phyloP scores from a whole-genome alignment of 2,888 invertebrate genomes.

The Muschampia plurimacula region DNA sequence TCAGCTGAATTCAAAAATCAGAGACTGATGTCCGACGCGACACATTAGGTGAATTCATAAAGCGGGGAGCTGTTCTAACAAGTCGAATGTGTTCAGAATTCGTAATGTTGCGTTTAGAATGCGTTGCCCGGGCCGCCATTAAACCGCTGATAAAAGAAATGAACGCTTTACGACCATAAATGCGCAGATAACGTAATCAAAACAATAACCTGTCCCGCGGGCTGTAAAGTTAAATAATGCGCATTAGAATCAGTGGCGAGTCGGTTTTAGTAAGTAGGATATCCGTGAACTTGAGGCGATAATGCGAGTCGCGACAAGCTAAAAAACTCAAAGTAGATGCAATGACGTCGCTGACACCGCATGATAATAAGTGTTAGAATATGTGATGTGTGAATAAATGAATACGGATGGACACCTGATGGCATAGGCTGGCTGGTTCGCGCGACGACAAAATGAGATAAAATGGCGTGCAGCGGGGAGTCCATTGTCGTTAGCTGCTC shows the following conservation, averaged over 20 bases:
- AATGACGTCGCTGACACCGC: conserved; percentile 51
- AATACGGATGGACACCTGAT: conserved; percentile 74
- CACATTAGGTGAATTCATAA: conserved; percentile 62
- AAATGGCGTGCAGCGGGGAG: conserved; percentile 75
- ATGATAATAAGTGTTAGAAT: conserved; percentile 48
- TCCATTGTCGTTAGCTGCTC: conserved; percentile 76
- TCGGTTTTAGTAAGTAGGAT: neutral
- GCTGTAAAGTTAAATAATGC: conserved; percentile 50
- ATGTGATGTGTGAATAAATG: conserved; percentile 58
- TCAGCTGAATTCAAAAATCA: conserved; percentile 10
- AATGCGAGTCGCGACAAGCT: conserved; percentile 4
- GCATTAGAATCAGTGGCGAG: conserved; percentile 30
- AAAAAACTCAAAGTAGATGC: conserved; percentile 38
- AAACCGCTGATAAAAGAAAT: conserved; percentile 66
- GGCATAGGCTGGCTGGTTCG: conserved; percentile 51
- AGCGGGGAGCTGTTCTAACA: conserved; percentile 71
- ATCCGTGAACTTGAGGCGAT: conserved; percentile 25
- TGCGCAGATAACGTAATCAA: conserved; percentile 48
- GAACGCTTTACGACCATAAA: conserved; percentile 53
- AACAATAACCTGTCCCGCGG: conserved; percentile 51
- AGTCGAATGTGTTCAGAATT: conserved; percentile 70
- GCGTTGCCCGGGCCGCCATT: conserved; percentile 61
- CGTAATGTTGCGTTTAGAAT: conserved; percentile 64
- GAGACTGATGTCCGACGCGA: conserved; percentile 47
- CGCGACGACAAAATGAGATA: conserved; percentile 73